phyloP scores from a whole-genome alignment of 2,113 vertebrate genomes.

The Fregetta grallaria region DNA sequence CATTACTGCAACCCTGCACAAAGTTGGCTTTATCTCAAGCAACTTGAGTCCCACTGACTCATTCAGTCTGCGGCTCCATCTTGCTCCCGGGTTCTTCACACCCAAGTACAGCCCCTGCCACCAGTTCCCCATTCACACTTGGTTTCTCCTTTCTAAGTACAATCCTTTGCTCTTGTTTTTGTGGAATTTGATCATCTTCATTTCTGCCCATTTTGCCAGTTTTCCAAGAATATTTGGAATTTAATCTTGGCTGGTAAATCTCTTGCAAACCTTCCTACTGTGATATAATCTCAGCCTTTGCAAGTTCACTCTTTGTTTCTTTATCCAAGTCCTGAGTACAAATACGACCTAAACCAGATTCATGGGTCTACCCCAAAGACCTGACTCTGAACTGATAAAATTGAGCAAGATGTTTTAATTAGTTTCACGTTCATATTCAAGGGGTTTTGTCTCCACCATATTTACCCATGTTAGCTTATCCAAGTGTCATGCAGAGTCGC shows the following conservation, averaged over 20 bases:
- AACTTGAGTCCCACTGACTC: neutral
- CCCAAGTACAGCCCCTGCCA: no score
- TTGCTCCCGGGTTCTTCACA: neutral
- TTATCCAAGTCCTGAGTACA: neutral
- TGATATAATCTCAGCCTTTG: neutral
- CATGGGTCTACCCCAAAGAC: neutral
- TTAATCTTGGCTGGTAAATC: neutral
- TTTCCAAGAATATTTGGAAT: neutral
- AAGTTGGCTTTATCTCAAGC: neutral
- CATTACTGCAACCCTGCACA: accelerated
- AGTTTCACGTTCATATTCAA: neutral
- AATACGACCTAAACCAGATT: neutral
- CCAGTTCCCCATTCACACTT: neutral
- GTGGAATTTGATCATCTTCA: neutral
- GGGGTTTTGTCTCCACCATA: neutral
- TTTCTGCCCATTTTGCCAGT: neutral
- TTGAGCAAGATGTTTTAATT: neutral
- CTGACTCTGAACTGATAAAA: neutral
- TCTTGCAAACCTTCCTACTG: neutral
- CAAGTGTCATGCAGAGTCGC: neutral
- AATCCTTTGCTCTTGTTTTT: neutral
- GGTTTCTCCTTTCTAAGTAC: neutral
- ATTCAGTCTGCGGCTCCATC: accelerated
- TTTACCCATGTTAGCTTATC: neutral
- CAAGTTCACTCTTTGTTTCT: neutral